Percentiles rank a stretch among this genome's conserved stretches.
phyloP scores from a whole-genome alignment of 2,888 invertebrate genomes.

The Andrena minutula region DNA sequence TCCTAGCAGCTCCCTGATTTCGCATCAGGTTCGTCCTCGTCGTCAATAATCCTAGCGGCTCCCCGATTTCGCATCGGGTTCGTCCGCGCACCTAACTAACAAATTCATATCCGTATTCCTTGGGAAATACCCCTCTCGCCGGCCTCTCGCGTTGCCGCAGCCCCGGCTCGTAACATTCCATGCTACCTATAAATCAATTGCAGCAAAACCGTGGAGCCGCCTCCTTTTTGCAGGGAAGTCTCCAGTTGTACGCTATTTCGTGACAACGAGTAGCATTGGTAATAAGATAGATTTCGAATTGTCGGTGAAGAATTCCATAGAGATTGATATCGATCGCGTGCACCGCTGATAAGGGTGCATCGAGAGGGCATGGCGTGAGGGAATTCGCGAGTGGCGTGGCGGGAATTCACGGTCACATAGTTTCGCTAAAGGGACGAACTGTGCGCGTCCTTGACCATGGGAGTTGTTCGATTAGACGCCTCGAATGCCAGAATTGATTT shows the following conservation, averaged over 20 bases:
- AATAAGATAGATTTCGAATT: neutral
- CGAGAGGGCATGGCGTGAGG: constrained; percentile 62
- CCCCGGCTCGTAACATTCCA: too few species aligned
- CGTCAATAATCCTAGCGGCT: too few species aligned
- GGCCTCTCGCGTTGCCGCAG: too few species aligned
- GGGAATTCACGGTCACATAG: constrained; percentile 66
- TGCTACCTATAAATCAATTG: too few species aligned
- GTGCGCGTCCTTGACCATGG: constrained; percentile 71
- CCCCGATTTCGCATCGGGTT: too few species aligned
- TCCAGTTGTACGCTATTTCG: neutral
- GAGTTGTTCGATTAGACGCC: constrained; percentile 40
- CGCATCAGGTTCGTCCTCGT: too few species aligned
- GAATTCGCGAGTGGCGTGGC: constrained; percentile 52
- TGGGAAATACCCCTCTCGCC: too few species aligned
- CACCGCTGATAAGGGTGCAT: constrained; percentile 31
- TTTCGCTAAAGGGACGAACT: constrained; percentile 52
- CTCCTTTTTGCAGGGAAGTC: too few species aligned
- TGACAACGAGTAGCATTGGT: neutral
- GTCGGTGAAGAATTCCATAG: neutral
- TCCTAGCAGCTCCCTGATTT: too few species aligned
- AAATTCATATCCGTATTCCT: too few species aligned
- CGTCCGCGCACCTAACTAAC: too few species aligned
- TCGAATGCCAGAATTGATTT: constrained; percentile 50
- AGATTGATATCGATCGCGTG: constrained; percentile 22
- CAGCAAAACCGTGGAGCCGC: too few species aligned